phyloP scores from a whole-genome alignment of 1,140 invertebrate genomes.

The Pseudomyrmex dendroicus region DNA sequence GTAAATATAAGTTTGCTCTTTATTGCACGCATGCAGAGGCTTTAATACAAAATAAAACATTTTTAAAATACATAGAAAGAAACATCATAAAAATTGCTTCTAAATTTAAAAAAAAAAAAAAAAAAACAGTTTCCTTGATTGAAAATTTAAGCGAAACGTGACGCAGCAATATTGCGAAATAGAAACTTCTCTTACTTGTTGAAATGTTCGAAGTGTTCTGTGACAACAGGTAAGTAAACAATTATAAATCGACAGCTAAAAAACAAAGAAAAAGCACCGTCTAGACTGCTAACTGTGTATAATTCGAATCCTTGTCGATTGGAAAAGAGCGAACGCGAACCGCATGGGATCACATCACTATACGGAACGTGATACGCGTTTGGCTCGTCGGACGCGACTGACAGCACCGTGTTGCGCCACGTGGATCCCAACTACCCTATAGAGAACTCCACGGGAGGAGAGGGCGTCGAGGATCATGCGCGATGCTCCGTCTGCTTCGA shows the following conservation, averaged over 20 bases:
- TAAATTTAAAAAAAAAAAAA: neutral
- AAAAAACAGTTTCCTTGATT: neutral
- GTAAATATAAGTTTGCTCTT: too few relatives aligned
- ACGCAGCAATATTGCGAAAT: neutral
- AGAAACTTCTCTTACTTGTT: constrained; percentile 30
- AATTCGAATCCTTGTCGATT: neutral
- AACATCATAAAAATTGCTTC: neutral
- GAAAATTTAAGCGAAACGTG: neutral
- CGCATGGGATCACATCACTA: neutral
- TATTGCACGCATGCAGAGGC: too few relatives aligned
- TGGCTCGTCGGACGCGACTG: constrained; percentile 78
- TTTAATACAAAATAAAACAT: neutral
- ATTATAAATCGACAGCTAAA: neutral
- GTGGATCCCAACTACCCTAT: constrained; percentile 75
- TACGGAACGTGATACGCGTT: constrained; percentile 67
- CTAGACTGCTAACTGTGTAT: neutral
- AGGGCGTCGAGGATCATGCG: constrained; percentile 65
- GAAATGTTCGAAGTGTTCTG: neutral
- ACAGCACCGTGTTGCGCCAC: constrained; percentile 80
- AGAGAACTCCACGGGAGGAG: constrained; percentile 49
- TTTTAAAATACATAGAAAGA: neutral
- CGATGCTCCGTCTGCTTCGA: constrained; percentile 57
- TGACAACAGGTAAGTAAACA: neutral
- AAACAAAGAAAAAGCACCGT: neutral
- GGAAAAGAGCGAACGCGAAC: constrained; percentile 21